Evolutionary conservation across 2,888 invertebrate genomes (phyloP), one percentile per base, ranked within the genome.

Genomic region (Arrhopalites spinosus): DNA sequence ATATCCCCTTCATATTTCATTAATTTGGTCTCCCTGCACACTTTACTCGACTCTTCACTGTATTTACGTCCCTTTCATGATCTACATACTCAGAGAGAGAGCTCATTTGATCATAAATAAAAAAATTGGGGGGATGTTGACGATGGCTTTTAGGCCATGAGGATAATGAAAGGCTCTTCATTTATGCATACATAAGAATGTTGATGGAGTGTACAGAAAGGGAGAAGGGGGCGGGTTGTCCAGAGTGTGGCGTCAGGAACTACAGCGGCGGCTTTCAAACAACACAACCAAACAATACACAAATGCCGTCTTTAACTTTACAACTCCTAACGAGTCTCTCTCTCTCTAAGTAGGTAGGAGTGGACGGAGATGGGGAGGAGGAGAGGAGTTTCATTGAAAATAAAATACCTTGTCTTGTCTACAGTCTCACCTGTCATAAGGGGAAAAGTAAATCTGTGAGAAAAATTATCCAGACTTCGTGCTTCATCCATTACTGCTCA

Each of bases 361-460:
- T 61, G 61, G 7, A 61, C 23, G 3, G 17, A 20, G 23, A 23
- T 5, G n/a, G 17, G n/a, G n/a, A 17, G n/a, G 23, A 29, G 1
- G 63, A n/a, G 27, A 43, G 66, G 43, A 36, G 43, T 43, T 66
- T 66, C 66, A 66, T 36, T 66, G 66, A 66, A 20, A 66, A 30
- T 66, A 43, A 66, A 66, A 66, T 66, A 66, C 20, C 66, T 66
- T 66, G 66, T 66, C 43, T 66, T 66, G 66, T 66, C 36, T 66
- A 20, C 17, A 3, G 45, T 66, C 45, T 66, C 36, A 66, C 23
- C 66, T 66, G 66, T 66, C 66, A 36, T 20, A 66, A 30, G 23
- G 36, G 36, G 36, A 11, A 36, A 11, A 7, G 36, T 36, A 36
- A 36, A 3, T 7, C 3, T 36, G 36, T 36, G 36, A 36, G 36